A percentile compares a stretch with the other conserved stretches of the same genome.
These are phyloP conservation scores for Euspilapteryx auroguttella DNA, from an alignment of 2,888 invertebrate species.

Conservation along the genomic window DNA sequence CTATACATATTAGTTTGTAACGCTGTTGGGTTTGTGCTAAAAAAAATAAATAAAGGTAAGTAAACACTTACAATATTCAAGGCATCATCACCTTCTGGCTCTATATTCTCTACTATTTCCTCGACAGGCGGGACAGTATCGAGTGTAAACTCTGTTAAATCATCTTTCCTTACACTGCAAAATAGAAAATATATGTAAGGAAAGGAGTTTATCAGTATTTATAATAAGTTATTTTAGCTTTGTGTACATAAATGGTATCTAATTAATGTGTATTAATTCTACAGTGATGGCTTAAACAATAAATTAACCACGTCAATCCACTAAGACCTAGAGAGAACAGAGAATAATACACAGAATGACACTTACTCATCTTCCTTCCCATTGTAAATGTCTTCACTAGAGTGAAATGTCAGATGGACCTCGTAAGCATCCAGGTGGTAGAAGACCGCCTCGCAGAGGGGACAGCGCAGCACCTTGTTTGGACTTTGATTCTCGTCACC, in stretches of 20 bases:
- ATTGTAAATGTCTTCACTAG: constrained; percentile 62
- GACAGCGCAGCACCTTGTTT: constrained; percentile 64
- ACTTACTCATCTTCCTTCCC: constrained; percentile 57
- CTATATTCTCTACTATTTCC: constrained; percentile 29
- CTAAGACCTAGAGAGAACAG: no score
- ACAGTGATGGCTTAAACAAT: no score
- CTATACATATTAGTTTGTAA: no score
- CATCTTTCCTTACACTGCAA: background rate
- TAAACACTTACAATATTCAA: constrained; percentile 26
- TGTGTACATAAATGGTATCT: no score
- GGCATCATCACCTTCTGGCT: constrained; percentile 14
- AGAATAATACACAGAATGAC: background rate
- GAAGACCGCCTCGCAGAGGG: constrained; percentile 66
- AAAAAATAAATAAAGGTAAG: background rate
- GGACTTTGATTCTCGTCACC: constrained; percentile 53
- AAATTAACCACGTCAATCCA: no score
- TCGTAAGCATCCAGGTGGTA: constrained; percentile 67
- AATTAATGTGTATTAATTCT: no score
- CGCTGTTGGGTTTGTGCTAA: no score
- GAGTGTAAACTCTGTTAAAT: constrained; percentile 27
- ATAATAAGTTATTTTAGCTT: no score
- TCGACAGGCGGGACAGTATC: constrained; percentile 43
- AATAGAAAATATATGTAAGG: background rate
- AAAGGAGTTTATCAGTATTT: no score
- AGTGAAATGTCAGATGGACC: constrained; percentile 64